phyloP scores from a whole-genome alignment of 2,113 vertebrate genomes.

The Gallinago media region DNA sequence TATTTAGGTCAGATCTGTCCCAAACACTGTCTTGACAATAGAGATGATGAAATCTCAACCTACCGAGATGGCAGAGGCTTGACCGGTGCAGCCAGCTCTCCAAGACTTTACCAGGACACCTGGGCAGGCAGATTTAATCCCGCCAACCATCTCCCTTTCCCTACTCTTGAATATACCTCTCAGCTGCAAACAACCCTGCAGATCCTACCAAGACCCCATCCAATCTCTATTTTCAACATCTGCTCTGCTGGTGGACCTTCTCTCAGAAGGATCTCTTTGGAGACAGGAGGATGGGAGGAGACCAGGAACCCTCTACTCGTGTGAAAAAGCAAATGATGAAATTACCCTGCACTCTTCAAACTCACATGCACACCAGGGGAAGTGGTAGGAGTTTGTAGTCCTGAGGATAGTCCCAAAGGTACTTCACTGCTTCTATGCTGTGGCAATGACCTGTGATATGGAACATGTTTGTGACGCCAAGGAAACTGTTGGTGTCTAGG shows the following conservation, averaged over 20 bases:
- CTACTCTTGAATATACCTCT: neutral
- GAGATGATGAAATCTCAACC: neutral
- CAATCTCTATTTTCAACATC: neutral
- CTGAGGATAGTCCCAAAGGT: neutral
- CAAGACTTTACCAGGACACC: neutral
- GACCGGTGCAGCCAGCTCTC: neutral
- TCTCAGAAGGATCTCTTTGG: neutral
- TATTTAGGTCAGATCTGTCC: neutral
- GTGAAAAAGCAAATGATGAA: neutral
- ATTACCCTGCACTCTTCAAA: neutral
- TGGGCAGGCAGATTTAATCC: neutral
- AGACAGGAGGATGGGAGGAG: neutral
- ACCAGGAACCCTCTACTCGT: neutral
- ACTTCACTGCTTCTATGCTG: neutral
- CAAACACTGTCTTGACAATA: neutral
- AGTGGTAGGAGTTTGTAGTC: neutral
- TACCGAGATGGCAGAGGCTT: neutral
- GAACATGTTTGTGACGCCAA: neutral
- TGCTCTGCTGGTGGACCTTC: neutral
- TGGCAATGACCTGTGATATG: accelerated
- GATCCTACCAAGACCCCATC: neutral
- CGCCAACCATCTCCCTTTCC: neutral
- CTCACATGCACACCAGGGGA: neutral
- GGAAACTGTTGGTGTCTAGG: neutral
- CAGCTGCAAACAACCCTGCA: neutral